These are phyloP conservation scores for Megalonaias nervosa DNA, from an alignment of 1,140 invertebrate genomes.

Conservation along the genomic window DNA sequence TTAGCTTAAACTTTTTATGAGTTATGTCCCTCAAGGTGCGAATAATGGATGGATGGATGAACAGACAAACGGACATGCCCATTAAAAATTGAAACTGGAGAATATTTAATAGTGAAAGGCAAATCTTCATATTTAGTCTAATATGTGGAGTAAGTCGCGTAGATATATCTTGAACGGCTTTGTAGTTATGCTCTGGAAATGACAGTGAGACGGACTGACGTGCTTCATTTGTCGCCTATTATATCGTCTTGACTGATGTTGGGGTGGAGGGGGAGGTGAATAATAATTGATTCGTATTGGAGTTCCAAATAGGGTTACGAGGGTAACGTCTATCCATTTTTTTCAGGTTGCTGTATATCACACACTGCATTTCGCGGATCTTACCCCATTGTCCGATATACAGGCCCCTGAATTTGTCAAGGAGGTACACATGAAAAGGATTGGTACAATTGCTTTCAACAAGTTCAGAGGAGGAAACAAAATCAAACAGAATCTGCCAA, in stretches of 20 bases:
- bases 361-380: conserved; percentile 45
- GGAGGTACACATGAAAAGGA: conserved; percentile 32
- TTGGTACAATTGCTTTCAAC: conserved; percentile 22
- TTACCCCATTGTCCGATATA: conserved; percentile 26
- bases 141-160: too few species aligned
- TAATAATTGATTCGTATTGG: not conserved
- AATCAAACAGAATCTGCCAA: conserved; percentile 33
- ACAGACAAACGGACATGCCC: too few species aligned
- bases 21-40: too few species aligned
- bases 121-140: too few species aligned
- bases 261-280: too few species aligned
- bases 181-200: too few species aligned
- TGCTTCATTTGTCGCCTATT: not conserved
- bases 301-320: not conserved
- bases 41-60: too few species aligned
- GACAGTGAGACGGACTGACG: not conserved
- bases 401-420: conserved; percentile 9
- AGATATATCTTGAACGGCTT: too few species aligned
- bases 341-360: conserved; percentile 49
- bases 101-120: too few species aligned
- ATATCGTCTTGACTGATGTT: too few species aligned
- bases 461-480: conserved; percentile 22
- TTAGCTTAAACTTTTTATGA: too few species aligned
- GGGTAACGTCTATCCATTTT: not conserved
- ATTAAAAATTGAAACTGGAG: too few species aligned